Conservation (phyloP, 2,113 vertebrate genomes). For the Pseudopodoces humilis region DNA sequence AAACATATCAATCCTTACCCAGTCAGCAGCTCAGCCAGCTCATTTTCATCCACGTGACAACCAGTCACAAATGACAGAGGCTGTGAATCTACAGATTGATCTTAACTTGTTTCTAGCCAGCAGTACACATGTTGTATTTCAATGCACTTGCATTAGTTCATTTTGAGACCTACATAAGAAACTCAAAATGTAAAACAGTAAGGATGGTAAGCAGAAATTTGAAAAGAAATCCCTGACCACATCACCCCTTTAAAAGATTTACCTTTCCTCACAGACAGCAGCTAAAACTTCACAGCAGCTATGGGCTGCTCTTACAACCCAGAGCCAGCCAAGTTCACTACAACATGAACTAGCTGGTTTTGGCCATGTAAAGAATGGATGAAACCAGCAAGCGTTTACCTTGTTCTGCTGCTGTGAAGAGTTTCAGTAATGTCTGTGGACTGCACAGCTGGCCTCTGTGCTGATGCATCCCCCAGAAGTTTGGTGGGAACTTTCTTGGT, state of each 20-base stretch:
- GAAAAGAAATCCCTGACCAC: background rate
- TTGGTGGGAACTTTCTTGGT: background rate
- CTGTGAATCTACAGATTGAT: background rate
- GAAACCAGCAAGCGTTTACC: background rate
- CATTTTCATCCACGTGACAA: background rate
- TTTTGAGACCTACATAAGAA: background rate
- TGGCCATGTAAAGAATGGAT: background rate
- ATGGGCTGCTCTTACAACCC: background rate
- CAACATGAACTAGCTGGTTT: background rate
- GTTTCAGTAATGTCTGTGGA: background rate
- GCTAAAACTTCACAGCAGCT: background rate
- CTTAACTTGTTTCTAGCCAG: background rate
- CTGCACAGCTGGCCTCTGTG: background rate
- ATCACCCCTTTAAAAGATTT: background rate
- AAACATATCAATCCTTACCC: background rate
- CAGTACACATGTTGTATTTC: background rate
- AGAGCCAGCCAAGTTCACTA: background rate
- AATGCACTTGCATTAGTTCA: background rate
- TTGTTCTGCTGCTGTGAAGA: background rate
- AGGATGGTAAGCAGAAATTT: background rate
- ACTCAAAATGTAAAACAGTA: background rate
- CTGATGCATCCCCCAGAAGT: background rate
- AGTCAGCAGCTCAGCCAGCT: background rate
- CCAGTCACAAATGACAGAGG: background rate
- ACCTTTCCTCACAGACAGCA: background rate